Evolutionary conservation across 2,113 vertebrate species (phyloP), one percentile per base, ranked within the genome.

Genomic region (Xiphophorus couchianus): DNA sequence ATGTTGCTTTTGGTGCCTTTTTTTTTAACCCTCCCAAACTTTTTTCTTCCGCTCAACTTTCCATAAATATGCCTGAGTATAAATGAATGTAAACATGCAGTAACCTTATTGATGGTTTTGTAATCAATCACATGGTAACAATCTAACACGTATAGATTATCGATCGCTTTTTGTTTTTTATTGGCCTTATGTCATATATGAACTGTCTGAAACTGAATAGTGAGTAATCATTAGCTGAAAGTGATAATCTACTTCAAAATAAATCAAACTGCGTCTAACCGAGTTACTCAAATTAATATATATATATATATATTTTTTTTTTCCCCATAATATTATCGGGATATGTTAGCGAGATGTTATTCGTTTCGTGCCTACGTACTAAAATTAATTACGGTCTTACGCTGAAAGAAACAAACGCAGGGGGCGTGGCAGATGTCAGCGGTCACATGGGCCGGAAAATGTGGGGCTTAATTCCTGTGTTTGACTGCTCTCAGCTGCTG

Each of bases 371-470:
- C 7, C 51, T 2, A 9, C 51, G 7, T n/a, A 58, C 51, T 11
- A n/a, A 58, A 10, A 58, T 58, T 2, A n/a, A n/a, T 25, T 54
- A 3, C 7, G 51, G 51, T 31, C 48, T 74, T 65, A 73, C 65
- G 27, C 15, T 31, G 25, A 79, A 48, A 62, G 37, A 19, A n/a
- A 25, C 17, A 14, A 42, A 27, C 13, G 60, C 27, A 62, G 37
- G 58, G 90, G 93, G 91, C 86, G 91, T 84, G 91, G 82, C 71
- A 3, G 44, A 79, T 82, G 69, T 71, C 72, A 63, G 8, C 30
- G 66, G 70, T 88, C 93, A 94, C 89, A 64, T 94, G 93, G 93
- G 84, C 82, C 89, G 89, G 88, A 92, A 92, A 84, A 92, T 90
- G 89, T 87, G 84, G 84, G 77, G 72, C 78, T 91, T 92, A 75